Percentiles rank a stretch among this genome's conserved stretches.
phyloP scores from a whole-genome alignment of 2,113 vertebrate species.

The Calypte anna region DNA sequence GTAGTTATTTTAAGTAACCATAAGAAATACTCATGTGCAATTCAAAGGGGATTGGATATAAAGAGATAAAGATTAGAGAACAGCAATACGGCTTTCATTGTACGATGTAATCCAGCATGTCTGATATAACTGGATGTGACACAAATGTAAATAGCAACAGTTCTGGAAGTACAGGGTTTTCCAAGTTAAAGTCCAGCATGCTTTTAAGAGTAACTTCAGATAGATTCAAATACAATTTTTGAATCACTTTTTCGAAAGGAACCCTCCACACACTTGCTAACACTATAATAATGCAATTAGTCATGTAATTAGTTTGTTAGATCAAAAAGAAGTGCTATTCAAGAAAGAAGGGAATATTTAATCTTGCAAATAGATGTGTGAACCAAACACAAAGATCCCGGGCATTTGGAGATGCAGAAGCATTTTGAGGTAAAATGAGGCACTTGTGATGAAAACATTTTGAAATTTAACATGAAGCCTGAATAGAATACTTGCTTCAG shows the following conservation, averaged over 20 bases:
- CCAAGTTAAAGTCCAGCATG: neutral
- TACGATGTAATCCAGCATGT: slow-evolving; percentile 58
- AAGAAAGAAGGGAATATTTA: neutral
- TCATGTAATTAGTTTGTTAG: neutral
- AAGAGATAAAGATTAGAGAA: slow-evolving; percentile 72
- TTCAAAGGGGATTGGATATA: slow-evolving; percentile 62
- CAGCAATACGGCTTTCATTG: slow-evolving; percentile 62
- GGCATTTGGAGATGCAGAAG: neutral
- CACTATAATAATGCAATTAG: slow-evolving; percentile 1
- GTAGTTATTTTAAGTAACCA: slow-evolving; percentile 65
- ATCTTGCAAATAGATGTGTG: neutral
- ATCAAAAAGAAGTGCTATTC: neutral
- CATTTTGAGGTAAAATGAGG: neutral
- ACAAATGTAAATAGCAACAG: slow-evolving; percentile 57
- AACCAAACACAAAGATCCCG: neutral
- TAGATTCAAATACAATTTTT: neutral
- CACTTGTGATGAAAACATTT: neutral
- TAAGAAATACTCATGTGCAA: slow-evolving; percentile 62
- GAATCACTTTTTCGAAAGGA: neutral
- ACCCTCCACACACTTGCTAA: neutral
- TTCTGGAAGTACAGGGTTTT: neutral
- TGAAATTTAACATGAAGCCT: neutral
- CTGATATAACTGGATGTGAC: slow-evolving; percentile 59
- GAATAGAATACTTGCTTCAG: neutral
- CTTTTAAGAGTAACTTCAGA: neutral